Percentiles rank a stretch among this genome's conserved stretches.
phyloP scores from a whole-genome alignment of 2,888 invertebrate species.

The Tinea semifulvella region DNA sequence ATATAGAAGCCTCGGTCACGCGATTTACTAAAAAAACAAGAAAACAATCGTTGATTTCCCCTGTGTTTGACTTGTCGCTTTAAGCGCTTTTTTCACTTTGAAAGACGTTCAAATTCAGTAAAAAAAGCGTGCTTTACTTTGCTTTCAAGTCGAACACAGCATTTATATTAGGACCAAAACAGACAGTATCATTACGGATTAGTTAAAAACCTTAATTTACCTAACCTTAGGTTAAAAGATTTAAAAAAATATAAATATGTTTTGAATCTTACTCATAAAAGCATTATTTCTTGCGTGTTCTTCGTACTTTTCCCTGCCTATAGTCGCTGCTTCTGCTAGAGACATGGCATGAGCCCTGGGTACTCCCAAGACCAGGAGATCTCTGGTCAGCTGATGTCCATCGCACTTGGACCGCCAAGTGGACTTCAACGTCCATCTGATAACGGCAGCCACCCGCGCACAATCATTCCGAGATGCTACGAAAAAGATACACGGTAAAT shows the following conservation, averaged over 20 bases:
- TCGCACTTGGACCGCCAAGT: conserved; percentile 39
- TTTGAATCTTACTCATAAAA: conserved; percentile 36
- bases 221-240: no score
- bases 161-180: no score
- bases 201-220: background rate
- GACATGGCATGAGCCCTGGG: conserved; percentile 48
- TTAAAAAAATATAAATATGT: no score
- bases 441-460: conserved; percentile 48
- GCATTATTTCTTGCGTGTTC: conserved; percentile 30
- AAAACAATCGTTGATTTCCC: background rate
- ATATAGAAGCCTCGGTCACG: conserved; percentile 32
- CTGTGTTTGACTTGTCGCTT: no score
- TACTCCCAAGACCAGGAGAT: conserved; percentile 48
- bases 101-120: no score
- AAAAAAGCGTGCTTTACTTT: no score
- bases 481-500: no score
- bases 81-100: no score
- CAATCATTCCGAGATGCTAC: conserved; percentile 49
- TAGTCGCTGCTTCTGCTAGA: conserved; percentile 40
- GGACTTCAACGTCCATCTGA: conserved; percentile 49
- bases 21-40: conserved; percentile 41
- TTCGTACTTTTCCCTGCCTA: conserved; percentile 30
- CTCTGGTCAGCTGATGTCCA: conserved; percentile 39
- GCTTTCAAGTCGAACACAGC: no score
- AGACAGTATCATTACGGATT: no score